Base-by-base conservation (phyloP, 2,888 invertebrate species). In the Melipona beecheii region DNA sequence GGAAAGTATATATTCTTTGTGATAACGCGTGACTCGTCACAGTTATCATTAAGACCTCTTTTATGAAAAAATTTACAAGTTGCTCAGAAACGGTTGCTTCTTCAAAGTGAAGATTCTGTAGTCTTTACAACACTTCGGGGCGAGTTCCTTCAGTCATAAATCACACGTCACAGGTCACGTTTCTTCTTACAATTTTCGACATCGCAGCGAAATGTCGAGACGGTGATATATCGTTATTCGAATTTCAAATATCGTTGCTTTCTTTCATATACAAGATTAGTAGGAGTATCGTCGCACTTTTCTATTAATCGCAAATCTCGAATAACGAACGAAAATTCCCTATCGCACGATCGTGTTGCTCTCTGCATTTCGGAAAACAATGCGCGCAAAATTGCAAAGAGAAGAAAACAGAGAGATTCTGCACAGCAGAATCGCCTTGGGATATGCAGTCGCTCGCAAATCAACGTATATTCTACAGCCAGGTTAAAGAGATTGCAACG, bases 401-500 rank as follows among this genome's bases (percentile, higher is more conserved):
- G 19, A 31, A 4, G 4, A 31, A 5, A 64, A 21, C 11, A 21
- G 13, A 19, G 21, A 64, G 31, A 31, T 56, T 21, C 24, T 56
- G 6, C 5, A 71, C 19, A 4, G 11, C 24, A 54, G n/a, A 36
- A 71, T 19, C 24, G 6, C 11, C 56, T 43, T 71, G 17, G 24
- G n/a, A 24, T 6, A 24, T 19, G 4, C 19, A 19, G 36, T 3
- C 13, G 24, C 19, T 24, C 17, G 11, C 54, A n/a, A 43, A 43
- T 9, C n/a, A 11, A 13, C 27, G 11, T 73, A 50, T 31, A 24
- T 50, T 50, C 1, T 17, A 62, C 17, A 15, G 21, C 24, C 11
- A 5, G 19, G 50, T 56, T 80, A 64, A 71, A 75, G 50, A 58
- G 54, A 66, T 49, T 15, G 21, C 15, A 17, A 21, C 65, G 24